Evolutionary conservation across 2,888 invertebrate genomes (phyloP).

Genomic region (Dorcus hopei): DNA sequence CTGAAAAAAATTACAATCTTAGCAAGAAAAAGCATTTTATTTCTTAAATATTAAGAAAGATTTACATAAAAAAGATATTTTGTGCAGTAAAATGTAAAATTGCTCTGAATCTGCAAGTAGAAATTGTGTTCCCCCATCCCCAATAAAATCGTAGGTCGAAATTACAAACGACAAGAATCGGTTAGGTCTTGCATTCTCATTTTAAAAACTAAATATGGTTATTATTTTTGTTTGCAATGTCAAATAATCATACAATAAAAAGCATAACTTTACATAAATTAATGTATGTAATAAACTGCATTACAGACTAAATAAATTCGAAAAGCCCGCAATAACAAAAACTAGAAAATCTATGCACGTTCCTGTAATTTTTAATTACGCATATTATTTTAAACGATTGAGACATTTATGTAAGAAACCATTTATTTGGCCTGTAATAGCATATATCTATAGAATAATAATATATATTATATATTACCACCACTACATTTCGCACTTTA

Average conservation of each 20-base stretch:
- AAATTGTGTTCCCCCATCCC: conserved; percentile 14
- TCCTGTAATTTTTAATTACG: conserved; percentile 1
- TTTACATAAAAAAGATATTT: conserved; percentile 40
- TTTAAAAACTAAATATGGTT: conserved; percentile 10
- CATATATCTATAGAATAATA: conserved; percentile 8
- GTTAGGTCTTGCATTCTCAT: background rate
- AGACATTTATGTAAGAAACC: conserved; percentile 1
- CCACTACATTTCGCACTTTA: conserved; percentile 41
- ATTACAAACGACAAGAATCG: conserved; percentile 11
- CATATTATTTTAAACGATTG: background rate
- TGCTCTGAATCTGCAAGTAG: conserved; percentile 13
- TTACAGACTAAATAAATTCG: conserved; percentile 15
- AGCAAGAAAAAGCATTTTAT: conserved; percentile 43
- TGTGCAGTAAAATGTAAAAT: conserved; percentile 32
- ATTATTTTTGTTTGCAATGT: conserved; percentile 9
- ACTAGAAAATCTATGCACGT: background rate
- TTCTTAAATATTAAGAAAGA: conserved; percentile 40
- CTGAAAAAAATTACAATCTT: conserved; percentile 18
- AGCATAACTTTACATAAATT: conserved; percentile 18
- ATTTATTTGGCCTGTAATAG: conserved; percentile 19
- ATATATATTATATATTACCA: conserved; percentile 28
- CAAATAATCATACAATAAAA: conserved; percentile 17
- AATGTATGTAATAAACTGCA: conserved; percentile 12
- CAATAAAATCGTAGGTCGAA: conserved; percentile 6
- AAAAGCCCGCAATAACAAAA: conserved; percentile 1